Evolutionary conservation across 2,797 vertebrate genomes (phyloP).

Genomic region (Muraenolepis orangiensis): DNA sequence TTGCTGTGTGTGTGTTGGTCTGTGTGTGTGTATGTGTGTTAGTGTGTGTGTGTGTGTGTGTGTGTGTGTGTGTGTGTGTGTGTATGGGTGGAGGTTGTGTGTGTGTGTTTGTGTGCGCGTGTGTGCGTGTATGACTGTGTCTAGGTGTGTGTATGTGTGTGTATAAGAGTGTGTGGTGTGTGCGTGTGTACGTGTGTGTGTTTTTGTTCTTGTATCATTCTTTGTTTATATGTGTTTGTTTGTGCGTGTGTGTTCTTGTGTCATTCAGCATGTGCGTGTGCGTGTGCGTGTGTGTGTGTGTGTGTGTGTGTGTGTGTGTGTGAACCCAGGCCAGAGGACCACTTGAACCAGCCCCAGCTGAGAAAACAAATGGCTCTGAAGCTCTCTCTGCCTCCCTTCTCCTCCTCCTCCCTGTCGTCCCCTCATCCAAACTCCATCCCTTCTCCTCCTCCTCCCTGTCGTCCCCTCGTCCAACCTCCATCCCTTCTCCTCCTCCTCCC

Average conservation of each 20-base stretch:
- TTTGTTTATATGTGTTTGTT: conserved; percentile 28
- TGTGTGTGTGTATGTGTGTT: conserved; percentile 29
- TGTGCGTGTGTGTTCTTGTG: conserved; percentile 20
- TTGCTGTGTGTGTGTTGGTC: conserved; percentile 34
- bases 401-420: conserved; percentile 26
- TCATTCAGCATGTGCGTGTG: conserved; percentile 6
- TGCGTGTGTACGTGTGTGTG: conserved; percentile 28
- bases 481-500: conserved; percentile 35
- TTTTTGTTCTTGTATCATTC: conserved; percentile 34
- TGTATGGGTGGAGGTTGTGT: background rate
- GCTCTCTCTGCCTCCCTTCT: conserved; percentile 54
- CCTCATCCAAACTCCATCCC: conserved; percentile 66
- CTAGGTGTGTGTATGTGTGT: conserved; percentile 34
- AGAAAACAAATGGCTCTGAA: conserved; percentile 76
- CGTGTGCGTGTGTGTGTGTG: conserved; percentile 33
- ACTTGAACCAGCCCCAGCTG: conserved; percentile 74
- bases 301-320: conserved; percentile 31
- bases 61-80: conserved; percentile 28
- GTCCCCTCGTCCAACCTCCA: conserved; percentile 55
- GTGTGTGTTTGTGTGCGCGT: background rate
- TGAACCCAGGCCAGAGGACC: conserved; percentile 64
- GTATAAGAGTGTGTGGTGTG: background rate
- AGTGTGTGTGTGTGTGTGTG: conserved; percentile 13
- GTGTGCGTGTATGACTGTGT: conserved; percentile 27
- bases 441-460: conserved; percentile 2